A percentile compares a stretch with the other conserved stretches of the same genome.
These are phyloP conservation scores for Olivierus martensii DNA, from an alignment of 1,140 invertebrate species.

Conservation along the genomic window DNA sequence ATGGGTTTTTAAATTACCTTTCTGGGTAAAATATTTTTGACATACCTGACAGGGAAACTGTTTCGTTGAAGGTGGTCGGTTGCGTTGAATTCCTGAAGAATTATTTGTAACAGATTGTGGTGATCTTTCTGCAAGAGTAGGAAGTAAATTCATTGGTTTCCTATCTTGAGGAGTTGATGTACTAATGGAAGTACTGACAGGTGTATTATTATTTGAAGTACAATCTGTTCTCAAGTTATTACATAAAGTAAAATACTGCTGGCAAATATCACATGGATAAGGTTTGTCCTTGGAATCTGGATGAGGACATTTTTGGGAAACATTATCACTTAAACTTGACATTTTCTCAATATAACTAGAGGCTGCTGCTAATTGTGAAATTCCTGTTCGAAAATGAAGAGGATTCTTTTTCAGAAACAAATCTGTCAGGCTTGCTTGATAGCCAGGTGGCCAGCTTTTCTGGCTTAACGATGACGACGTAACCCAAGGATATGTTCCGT, in stretches of 20 bases:
- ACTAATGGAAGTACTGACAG: conserved; percentile 10
- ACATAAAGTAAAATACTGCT: conserved; percentile 15
- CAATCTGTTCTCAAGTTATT: conserved; percentile 13
- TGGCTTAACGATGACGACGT: conserved; percentile 14
- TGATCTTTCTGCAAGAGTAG: conserved; percentile 10
- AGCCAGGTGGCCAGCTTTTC: conserved; percentile 19
- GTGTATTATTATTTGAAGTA: conserved; percentile 14
- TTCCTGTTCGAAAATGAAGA: conserved; percentile 18
- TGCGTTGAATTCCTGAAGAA: conserved; percentile 7
- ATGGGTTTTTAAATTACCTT: conserved; percentile 37
- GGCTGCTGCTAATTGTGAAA: conserved; percentile 22
- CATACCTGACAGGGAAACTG: conserved; percentile 24
- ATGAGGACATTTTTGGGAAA: conserved; percentile 17
- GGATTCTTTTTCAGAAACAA: conserved; percentile 22
- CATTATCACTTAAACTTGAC: conserved; percentile 14
- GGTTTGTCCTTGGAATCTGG: conserved; percentile 18
- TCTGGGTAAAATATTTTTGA: conserved; percentile 24
- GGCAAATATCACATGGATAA: conserved; percentile 19
- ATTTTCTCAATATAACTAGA: conserved; percentile 23
- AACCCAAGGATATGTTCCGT: conserved; percentile 19
- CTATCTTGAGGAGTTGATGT: conserved; percentile 11
- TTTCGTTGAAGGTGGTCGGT: conserved; percentile 18
- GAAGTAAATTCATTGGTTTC: conserved; percentile 11
- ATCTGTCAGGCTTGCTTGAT: conserved; percentile 21
- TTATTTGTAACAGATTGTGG: conserved; percentile 3